Percentiles rank a stretch among this genome's conserved stretches.
Conservation (phyloP, 2,113 vertebrate genomes). For the Gymnobelideus leadbeateri region DNA sequence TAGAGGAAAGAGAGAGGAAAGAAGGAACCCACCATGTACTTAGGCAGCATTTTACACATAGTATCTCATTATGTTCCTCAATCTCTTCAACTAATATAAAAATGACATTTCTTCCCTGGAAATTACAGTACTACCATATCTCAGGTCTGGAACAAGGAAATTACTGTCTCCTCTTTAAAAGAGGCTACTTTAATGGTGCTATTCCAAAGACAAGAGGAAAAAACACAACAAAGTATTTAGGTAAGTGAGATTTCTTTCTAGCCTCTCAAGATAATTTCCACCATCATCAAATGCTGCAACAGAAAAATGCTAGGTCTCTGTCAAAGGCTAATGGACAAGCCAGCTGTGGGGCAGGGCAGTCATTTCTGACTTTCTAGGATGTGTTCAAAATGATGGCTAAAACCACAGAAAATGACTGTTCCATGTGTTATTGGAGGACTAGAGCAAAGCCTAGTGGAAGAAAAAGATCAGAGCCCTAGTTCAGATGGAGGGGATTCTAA, state of each 20-base stretch:
- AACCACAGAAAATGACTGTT: conserved; percentile 39
- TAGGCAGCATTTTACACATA: not conserved
- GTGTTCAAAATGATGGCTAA: conserved; percentile 7
- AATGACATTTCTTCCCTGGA: conserved; percentile 37
- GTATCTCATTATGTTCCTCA: conserved; percentile 12
- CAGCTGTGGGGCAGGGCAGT: not conserved
- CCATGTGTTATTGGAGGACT: conserved; percentile 38
- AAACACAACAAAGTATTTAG: not conserved
- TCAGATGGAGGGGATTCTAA: conserved; percentile 44
- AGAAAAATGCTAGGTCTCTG: not conserved
- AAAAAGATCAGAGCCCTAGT: conserved; percentile 38
- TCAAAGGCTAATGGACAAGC: not conserved
- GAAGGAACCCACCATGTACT: not conserved
- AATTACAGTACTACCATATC: not conserved
- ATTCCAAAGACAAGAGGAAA: conserved; percentile 25
- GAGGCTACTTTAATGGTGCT: conserved; percentile 13
- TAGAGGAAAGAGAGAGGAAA: not conserved
- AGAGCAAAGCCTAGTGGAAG: conserved; percentile 36
- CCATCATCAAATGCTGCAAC: not conserved
- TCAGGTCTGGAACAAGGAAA: conserved; percentile 10
- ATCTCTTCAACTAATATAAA: conserved; percentile 50
- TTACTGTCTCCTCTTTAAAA: not conserved
- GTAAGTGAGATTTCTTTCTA: not conserved
- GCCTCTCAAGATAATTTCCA: not conserved
- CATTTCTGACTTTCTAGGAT: not conserved